phyloP scores from a whole-genome alignment of 2,888 invertebrate species.

The Lottia gigantea region DNA sequence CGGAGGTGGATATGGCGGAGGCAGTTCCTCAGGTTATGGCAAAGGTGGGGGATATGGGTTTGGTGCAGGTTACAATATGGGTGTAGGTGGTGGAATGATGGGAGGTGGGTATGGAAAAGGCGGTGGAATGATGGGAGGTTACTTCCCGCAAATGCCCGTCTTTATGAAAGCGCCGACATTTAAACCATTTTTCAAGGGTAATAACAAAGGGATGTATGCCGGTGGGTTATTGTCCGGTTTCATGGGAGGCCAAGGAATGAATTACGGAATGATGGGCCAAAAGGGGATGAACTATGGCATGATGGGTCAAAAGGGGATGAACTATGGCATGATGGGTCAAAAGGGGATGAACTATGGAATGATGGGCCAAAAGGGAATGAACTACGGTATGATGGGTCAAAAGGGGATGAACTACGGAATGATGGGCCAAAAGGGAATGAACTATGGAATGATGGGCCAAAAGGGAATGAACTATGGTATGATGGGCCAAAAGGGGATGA shows the following conservation, averaged over 20 bases:
- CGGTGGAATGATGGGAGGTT: neutral
- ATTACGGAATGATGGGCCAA: constrained; percentile 10
- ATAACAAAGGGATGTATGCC: neutral
- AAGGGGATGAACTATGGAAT: neutral
- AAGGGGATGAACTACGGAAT: neutral
- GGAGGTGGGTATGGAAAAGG: neutral
- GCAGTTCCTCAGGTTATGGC: constrained; percentile 1
- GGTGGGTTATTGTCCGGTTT: constrained; percentile 9
- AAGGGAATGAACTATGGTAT: constrained; percentile 3
- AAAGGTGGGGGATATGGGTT: neutral
- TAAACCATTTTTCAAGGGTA: no score
- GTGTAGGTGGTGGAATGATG: neutral
- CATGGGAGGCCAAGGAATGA: constrained; percentile 14
- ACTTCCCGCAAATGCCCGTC: neutral
- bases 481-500: constrained; percentile 10
- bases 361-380: neutral
- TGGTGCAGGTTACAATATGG: constrained; percentile 11
- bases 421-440: constrained; percentile 7
- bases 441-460: constrained; percentile 12
- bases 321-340: constrained; percentile 8
- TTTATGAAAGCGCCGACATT: neutral
- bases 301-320: neutral
- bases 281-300: neutral
- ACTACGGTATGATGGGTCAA: neutral
- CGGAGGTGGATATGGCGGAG: neutral